phyloP scores from a whole-genome alignment of 2,888 invertebrate genomes.

The Aromia moschata region DNA sequence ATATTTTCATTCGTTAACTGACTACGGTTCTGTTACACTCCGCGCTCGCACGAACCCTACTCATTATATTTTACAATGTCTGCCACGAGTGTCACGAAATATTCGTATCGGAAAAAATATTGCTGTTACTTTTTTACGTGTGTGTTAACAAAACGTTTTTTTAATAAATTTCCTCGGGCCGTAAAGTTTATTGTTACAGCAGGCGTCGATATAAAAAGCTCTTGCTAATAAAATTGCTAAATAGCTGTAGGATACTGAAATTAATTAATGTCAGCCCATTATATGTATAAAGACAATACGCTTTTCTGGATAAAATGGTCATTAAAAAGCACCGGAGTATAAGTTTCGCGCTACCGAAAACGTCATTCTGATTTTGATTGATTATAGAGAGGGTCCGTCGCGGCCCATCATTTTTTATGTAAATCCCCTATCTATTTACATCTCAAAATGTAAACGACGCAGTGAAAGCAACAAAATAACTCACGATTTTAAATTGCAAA shows the following conservation, averaged over 20 bases:
- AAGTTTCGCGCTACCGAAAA: conserved; percentile 12
- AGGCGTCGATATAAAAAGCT: conserved; percentile 15
- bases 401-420: conserved; percentile 43
- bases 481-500: conserved; percentile 42
- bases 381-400: conserved; percentile 37
- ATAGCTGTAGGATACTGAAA: conserved; percentile 22
- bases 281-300: conserved; percentile 23
- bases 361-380: conserved; percentile 38
- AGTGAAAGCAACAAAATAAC: conserved; percentile 41
- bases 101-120: neutral
- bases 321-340: conserved; percentile 18
- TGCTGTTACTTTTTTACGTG: neutral
- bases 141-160: conserved; percentile 2
- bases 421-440: conserved; percentile 44
- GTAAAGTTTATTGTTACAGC: conserved; percentile 18
- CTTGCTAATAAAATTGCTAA: conserved; percentile 18
- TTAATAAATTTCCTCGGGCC: conserved; percentile 6
- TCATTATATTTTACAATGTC: too few relatives aligned
- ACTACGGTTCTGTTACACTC: too few relatives aligned
- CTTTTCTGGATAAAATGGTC: conserved; percentile 21
- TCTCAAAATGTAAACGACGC: conserved; percentile 42
- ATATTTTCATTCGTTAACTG: too few relatives aligned
- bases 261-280: conserved; percentile 23
- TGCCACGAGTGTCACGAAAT: neutral
- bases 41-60: too few relatives aligned